Conservation (phyloP, 2,888 invertebrate genomes). For the Halictus ligatus region DNA sequence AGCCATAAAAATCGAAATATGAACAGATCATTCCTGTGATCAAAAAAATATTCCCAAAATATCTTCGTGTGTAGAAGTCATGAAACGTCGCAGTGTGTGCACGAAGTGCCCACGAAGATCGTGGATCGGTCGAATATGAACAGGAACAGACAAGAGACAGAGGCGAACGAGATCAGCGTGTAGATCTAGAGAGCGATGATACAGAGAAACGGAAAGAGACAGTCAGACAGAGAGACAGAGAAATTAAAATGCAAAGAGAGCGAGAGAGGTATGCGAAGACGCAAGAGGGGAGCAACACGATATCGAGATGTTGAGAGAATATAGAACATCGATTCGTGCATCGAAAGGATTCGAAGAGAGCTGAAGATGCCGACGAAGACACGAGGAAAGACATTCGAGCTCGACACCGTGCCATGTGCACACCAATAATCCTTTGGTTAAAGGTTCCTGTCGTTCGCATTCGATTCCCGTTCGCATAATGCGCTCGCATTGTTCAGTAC, state of each 20-base stretch:
- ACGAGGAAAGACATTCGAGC: constrained; percentile 40
- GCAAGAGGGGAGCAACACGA: constrained; percentile 14
- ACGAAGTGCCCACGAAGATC: neutral
- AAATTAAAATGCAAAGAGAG: neutral
- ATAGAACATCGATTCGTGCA: constrained; percentile 75
- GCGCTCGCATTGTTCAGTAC: neutral
- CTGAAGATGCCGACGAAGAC: constrained; percentile 25
- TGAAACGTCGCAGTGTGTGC: neutral
- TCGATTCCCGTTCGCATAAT: constrained; percentile 5
- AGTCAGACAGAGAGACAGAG: neutral
- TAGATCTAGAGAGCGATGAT: constrained; percentile 44
- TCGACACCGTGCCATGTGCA: constrained; percentile 39
- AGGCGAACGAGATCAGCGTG: constrained; percentile 22
- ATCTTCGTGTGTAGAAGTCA: neutral
- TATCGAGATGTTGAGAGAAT: constrained; percentile 37
- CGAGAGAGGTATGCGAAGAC: neutral
- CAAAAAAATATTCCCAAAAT: neutral
- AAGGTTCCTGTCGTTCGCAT: constrained; percentile 43
- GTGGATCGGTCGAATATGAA: neutral
- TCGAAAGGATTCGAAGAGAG: constrained; percentile 54
- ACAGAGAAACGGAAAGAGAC: neutral
- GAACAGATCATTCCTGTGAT: no score
- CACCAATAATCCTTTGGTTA: constrained; percentile 28
- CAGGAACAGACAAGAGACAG: constrained; percentile 1
- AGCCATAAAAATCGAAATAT: no score